Base-by-base conservation (phyloP, 23 tunicate species). In the Trididemnum clinides region DNA sequence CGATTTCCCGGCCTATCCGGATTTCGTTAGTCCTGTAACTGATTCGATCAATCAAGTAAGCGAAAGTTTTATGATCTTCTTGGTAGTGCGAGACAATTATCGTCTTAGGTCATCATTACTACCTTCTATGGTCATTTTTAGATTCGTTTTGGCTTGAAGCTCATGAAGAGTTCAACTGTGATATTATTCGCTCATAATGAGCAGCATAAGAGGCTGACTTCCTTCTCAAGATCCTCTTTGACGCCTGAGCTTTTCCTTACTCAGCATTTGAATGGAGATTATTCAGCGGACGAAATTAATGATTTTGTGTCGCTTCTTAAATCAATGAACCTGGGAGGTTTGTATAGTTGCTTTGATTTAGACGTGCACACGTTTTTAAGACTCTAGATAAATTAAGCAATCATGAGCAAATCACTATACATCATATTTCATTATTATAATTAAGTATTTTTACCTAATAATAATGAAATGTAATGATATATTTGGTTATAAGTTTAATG, bases 31-130 rank as follows among this genome's bases (percentile, higher is more conserved):
- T 3, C 91, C 91, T 0, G 27, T 87, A 5, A 50, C 18, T 0
- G 91, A 87, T 54, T 79, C 91, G 0, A 28, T 87, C 21, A 7
- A 35, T 15, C 91, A 87, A 35, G 91, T 87, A 22, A 1, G 49
- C 57, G 12, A 49, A 49, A 18, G 57, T 18, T 49, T 49, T 49
- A 12, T 18, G 18, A 49, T 18, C 57, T n/a, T n/a, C n/a, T n/a
- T n/a, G n/a, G n/a, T n/a, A n/a, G n/a, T n/a, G n/a, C n/a, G n/a
- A n/a, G n/a, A n/a, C n/a, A n/a, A n/a, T n/a, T n/a, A n/a, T n/a
- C n/a, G n/a, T n/a, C n/a, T n/a, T n/a, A n/a, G n/a, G n/a, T n/a
- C n/a, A n/a, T n/a, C n/a, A n/a, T n/a, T n/a, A n/a, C n/a, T n/a
- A n/a, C n/a, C n/a, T n/a, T n/a, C n/a, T n/a, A n/a, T n/a, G n/a